phyloP scores from a whole-genome alignment of 2,888 invertebrate species.

The Drosophila ochracea region DNA sequence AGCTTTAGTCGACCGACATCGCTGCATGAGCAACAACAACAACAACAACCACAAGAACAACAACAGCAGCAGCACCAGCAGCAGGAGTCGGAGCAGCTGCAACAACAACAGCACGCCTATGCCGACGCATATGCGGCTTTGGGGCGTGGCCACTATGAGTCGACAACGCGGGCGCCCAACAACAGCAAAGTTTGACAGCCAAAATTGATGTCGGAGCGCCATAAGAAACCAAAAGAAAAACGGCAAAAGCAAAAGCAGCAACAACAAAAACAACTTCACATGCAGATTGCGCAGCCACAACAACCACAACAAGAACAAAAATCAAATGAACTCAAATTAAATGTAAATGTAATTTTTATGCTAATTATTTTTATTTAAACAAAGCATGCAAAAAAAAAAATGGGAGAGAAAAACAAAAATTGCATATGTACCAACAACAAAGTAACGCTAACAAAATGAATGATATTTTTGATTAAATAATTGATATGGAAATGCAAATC shows the following conservation, averaged over 20 bases:
- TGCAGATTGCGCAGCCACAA: slow-evolving; percentile 64
- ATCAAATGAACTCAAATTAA: slow-evolving; percentile 85
- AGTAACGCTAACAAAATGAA: slow-evolving; percentile 38
- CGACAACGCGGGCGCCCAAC: slow-evolving; percentile 80
- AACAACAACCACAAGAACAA: slow-evolving; percentile 36
- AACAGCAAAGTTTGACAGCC: slow-evolving; percentile 78
- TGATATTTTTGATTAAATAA: slow-evolving; percentile 78
- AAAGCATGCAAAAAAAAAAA: slow-evolving; percentile 37
- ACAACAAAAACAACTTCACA: slow-evolving; percentile 53
- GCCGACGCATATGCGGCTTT: slow-evolving; percentile 85
- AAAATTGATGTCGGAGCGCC: slow-evolving; percentile 63
- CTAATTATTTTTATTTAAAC: slow-evolving; percentile 84
- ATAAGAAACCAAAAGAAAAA: slow-evolving; percentile 76
- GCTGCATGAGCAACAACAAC: slow-evolving; percentile 78
- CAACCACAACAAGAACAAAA: slow-evolving; percentile 74
- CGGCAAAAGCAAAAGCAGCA: slow-evolving; percentile 65
- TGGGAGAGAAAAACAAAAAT: slow-evolving; percentile 33
- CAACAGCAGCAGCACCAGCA: slow-evolving; percentile 47
- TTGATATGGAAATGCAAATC: slow-evolving; percentile 69
- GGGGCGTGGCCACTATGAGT: slow-evolving; percentile 84
- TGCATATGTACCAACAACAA: slow-evolving; percentile 62
- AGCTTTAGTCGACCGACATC: slow-evolving; percentile 85
- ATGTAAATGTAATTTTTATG: slow-evolving; percentile 84
- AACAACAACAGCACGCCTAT: slow-evolving; percentile 69
- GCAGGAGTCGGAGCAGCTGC: slow-evolving; percentile 62